Evolutionary conservation across 2,113 vertebrate genomes (phyloP), one percentile per base, ranked within the genome.

Genomic region (Colistium nudipinnis): DNA sequence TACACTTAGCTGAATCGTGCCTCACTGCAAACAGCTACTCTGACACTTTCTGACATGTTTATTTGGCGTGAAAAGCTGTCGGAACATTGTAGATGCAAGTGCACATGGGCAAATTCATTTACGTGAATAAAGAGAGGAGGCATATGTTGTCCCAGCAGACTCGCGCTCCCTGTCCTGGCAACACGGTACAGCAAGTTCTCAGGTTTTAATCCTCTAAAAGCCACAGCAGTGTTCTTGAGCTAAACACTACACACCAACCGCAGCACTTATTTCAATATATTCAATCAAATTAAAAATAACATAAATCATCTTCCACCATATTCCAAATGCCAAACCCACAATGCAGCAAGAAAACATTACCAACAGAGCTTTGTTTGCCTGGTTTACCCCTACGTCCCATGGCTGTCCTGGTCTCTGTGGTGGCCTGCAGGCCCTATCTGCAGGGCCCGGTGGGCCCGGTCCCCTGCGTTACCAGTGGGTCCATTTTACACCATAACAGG

Each of bases 291-390:
- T n/a, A 28, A 41, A 38, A 14, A 28, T 9, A 14, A 52, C 11
- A 51, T 7, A 14, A 38, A 43, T 27, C 12, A 59, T 61, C 28
- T 54, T 67, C 1, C 3, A n/a, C 35, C 9, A 6, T 13, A 60
- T 20, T 22, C 4, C 20, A 1, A 22, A 19, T n/a, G 14, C 67
- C 41, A 11, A 54, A 19, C 1, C 48, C 31, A 62, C 6, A 55
- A 57, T 35, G 62, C 33, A 5, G 11, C 31, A 64, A 20, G 45
- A 88, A 84, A 67, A 31, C 62, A 60, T 89, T 93, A 92, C 91
- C 90, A 79, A 93, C 81, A 70, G 88, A 88, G 60, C 47, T 7
- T 28, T 55, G 63, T 74, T 88, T 87, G 57, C 65, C 65, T 36
- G 13, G 14, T 27, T 6, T 62, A 64, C 65, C 61, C 70, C 62